These are phyloP conservation scores for Pipistrellus pipistrellus DNA, from an alignment of 2,797 vertebrate species.

Conservation along the genomic window DNA sequence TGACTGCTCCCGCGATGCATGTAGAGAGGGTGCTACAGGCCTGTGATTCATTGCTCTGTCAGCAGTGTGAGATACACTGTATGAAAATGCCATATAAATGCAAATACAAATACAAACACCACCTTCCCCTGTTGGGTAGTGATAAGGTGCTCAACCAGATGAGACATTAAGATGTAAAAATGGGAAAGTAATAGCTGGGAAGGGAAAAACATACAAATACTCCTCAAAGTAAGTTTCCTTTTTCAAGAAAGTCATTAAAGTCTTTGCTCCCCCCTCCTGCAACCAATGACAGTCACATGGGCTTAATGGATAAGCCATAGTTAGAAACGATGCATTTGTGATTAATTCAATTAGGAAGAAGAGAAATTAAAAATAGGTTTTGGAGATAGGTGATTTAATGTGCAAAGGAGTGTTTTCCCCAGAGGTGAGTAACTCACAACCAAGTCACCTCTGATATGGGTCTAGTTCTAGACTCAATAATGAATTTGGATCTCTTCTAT, in stretches of 20 bases:
- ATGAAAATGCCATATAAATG: constrained; percentile 92
- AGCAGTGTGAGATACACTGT: constrained; percentile 87
- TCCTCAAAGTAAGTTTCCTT: constrained; percentile 83
- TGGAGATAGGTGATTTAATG: constrained; percentile 33
- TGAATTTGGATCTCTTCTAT: constrained; percentile 22
- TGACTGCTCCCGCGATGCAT: constrained; percentile 73
- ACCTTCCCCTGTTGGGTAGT: constrained; percentile 88
- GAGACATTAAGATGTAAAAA: constrained; percentile 88
- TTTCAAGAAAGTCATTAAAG: constrained; percentile 74
- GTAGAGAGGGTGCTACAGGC: constrained; percentile 81
- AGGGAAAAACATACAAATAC: constrained; percentile 53
- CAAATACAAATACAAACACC: constrained; percentile 90
- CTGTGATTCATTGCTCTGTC: constrained; percentile 91
- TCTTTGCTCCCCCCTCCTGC: neutral
- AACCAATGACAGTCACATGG: constrained; percentile 5
- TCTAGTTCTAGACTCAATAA: constrained; percentile 36
- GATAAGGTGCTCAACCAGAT: constrained; percentile 91
- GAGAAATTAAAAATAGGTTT: constrained; percentile 65
- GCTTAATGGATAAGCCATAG: constrained; percentile 44
- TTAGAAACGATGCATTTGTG: constrained; percentile 45
- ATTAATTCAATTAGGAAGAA: constrained; percentile 81
- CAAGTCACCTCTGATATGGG: constrained; percentile 37
- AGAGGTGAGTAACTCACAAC: neutral
- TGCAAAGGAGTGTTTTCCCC: neutral
- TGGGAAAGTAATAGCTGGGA: constrained; percentile 85